Conservation (phyloP, 2,797 vertebrate genomes). For the Hippoglossus hippoglossus region DNA sequence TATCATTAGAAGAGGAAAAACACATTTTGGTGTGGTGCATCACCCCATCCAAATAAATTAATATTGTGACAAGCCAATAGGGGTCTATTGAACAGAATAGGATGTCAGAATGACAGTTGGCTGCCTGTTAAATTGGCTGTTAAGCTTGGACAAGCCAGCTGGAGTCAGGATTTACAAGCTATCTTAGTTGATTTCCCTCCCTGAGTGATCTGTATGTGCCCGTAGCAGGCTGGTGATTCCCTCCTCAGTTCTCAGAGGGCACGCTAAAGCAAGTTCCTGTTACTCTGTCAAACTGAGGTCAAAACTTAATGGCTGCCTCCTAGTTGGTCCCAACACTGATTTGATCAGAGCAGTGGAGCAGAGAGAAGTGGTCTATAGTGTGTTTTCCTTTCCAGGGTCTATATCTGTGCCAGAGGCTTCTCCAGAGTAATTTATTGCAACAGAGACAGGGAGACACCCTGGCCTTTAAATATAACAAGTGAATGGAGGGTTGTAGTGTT, state of each 20-base stretch:
- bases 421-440: slow-evolving; percentile 45
- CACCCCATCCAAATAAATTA: slow-evolving; percentile 3
- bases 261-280: slow-evolving; percentile 22
- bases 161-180: slow-evolving; percentile 24
- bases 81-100: slow-evolving; percentile 8
- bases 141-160: slow-evolving; percentile 10
- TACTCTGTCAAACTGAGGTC: slow-evolving; percentile 56
- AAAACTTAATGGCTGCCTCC: slow-evolving; percentile 51
- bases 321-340: slow-evolving; percentile 49
- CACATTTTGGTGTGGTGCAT: neutral
- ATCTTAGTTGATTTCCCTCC: slow-evolving; percentile 35
- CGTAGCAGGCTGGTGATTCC: slow-evolving; percentile 7
- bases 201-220: slow-evolving; percentile 25
- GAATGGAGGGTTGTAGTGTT: slow-evolving; percentile 3
- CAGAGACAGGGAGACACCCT: slow-evolving; percentile 30
- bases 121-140: slow-evolving; percentile 29
- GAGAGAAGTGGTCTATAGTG: slow-evolving; percentile 32
- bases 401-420: slow-evolving; percentile 31
- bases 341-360: slow-evolving; percentile 49
- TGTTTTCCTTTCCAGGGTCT: slow-evolving; percentile 17
- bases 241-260: slow-evolving; percentile 7
- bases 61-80: slow-evolving; percentile 1
- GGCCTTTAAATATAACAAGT: slow-evolving; percentile 23
- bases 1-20: neutral
- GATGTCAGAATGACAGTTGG: slow-evolving; percentile 11